Evolutionary conservation across 2,888 invertebrate genomes (phyloP).

Genomic region (Leucania comma): DNA sequence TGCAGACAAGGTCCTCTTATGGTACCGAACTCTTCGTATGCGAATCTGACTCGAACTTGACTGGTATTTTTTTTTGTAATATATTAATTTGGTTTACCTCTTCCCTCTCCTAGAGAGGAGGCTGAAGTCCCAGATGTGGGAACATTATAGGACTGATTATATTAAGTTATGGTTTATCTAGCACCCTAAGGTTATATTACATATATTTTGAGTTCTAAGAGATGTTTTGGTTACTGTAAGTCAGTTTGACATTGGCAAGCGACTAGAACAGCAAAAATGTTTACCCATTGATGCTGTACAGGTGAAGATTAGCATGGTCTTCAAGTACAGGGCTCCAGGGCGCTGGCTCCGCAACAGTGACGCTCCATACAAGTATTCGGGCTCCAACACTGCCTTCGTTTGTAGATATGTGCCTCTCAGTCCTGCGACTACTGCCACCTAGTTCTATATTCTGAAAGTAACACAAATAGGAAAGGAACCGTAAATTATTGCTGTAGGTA

Average conservation of each 20-base stretch:
- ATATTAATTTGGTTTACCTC: no score
- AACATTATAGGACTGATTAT: no score
- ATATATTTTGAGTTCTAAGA: no score
- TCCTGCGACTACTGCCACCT: constrained; percentile 85
- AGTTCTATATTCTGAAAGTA: constrained; percentile 84
- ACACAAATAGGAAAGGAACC: background rate
- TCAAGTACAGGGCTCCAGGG: constrained; percentile 98
- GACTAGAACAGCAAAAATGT: background rate
- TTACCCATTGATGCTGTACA: constrained; percentile 93
- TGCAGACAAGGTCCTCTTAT: no score
- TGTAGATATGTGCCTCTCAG: constrained; percentile 86
- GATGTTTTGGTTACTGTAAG: background rate
- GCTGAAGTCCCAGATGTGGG: no score
- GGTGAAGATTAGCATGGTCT: constrained; percentile 96
- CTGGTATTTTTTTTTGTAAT: no score
- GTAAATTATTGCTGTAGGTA: background rate
- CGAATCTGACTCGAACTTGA: no score
- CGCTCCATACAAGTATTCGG: constrained; percentile 95
- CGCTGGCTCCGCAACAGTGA: constrained; percentile 96
- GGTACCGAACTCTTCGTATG: no score
- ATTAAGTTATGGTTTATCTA: no score
- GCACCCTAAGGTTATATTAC: no score
- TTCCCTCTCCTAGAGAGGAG: no score
- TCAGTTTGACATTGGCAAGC: background rate
- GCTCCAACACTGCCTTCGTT: constrained; percentile 74